Conservation (phyloP, 2,888 invertebrate species). For the Drosophila putrida region DNA sequence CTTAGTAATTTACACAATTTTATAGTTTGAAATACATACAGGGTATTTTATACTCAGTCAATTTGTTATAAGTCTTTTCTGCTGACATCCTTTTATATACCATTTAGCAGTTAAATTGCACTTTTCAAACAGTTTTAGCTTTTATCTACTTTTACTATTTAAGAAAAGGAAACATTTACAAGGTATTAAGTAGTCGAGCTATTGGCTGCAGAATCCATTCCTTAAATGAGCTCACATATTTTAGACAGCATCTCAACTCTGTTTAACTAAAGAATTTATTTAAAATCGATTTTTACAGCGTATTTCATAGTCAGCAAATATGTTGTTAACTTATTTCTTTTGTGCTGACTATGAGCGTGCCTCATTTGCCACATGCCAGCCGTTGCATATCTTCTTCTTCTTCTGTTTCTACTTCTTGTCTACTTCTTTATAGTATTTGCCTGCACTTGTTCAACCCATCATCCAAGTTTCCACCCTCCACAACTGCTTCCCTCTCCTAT, state of each 20-base stretch:
- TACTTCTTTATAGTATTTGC: conserved; percentile 20
- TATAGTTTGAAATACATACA: too few relatives aligned
- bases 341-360: conserved; percentile 12
- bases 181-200: conserved; percentile 6
- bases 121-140: neutral
- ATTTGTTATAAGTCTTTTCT: too few relatives aligned
- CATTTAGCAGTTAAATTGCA: neutral
- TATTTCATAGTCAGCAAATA: conserved; percentile 13
- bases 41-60: too few relatives aligned
- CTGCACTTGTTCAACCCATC: conserved; percentile 42
- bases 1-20: too few relatives aligned
- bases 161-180: neutral
- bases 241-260: neutral
- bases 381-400: conserved; percentile 17
- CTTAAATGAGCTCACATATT: neutral
- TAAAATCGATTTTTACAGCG: conserved; percentile 6
- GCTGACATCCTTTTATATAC: too few relatives aligned
- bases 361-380: conserved; percentile 58
- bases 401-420: conserved; percentile 4
- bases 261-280: neutral
- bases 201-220: neutral
- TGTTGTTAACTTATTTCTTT: neutral
- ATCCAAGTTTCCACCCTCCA: conserved; percentile 11
- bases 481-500: neutral
- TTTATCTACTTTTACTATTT: neutral